phyloP scores from a whole-genome alignment of 2,888 invertebrate species.

The Blastobasis lacticolella region DNA sequence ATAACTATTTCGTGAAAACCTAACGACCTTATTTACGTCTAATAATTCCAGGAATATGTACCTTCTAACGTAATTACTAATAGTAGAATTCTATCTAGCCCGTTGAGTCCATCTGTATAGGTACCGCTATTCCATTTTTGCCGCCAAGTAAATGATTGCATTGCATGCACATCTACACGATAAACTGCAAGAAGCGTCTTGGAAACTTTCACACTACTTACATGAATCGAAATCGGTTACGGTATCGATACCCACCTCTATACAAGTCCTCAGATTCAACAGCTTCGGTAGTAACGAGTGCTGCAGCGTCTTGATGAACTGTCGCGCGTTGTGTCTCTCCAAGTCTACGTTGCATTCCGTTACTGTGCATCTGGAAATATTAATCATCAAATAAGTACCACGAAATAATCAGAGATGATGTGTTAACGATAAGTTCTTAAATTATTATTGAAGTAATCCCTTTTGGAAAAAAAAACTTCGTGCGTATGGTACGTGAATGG shows the following conservation, averaged over 20 bases:
- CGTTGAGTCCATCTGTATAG: too few species aligned
- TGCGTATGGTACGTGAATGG: neutral
- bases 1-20: too few species aligned
- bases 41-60: too few species aligned
- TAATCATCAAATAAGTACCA: too few species aligned
- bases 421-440: neutral
- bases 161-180: neutral
- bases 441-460: neutral
- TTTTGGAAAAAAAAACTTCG: neutral
- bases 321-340: constrained; percentile 89
- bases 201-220: too few species aligned
- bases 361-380: constrained; percentile 51
- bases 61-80: too few species aligned
- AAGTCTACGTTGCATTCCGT: constrained; percentile 85
- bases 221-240: too few species aligned
- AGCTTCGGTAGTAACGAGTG: constrained; percentile 85
- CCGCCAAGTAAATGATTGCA: too few species aligned
- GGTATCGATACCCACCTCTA: constrained; percentile 71
- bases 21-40: too few species aligned
- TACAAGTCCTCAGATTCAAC: constrained; percentile 82
- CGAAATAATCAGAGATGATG: neutral
- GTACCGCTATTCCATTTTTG: too few species aligned
- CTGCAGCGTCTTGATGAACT: constrained; percentile 85
- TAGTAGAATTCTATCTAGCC: too few species aligned
- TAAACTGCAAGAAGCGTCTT: too few species aligned